Evolutionary conservation across 2,888 invertebrate species (phyloP), one percentile per base, ranked within the genome.

Genomic region (Apotomis betuletana): DNA sequence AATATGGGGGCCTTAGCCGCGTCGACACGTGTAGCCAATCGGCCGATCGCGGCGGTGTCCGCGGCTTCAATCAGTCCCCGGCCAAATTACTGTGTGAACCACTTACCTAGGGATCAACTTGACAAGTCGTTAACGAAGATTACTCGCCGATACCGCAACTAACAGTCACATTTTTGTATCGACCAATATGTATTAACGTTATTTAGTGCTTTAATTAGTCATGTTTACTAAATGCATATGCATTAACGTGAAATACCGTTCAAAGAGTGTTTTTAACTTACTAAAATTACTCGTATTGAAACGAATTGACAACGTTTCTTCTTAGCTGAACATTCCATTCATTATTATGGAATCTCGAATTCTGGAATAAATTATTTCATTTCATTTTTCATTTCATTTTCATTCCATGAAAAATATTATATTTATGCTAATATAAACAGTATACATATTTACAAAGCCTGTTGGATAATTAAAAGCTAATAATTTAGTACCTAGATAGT

Each of bases 21-120:
- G 88, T 86, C 83, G 90, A 91, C 91, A 91, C 83, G 91, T 92
- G 92, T 88, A 86, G 82, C 91, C 84, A 92, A 92, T 92, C 87
- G 83, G 79, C 84, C 79, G 85, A 90, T 90, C 90, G 84, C 80
- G 81, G 86, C 83, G 78, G 79, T 81, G 82, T 81, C 79, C 79
- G 72, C 79, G 79, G 81, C 76, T 83, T 81, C 84, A 86, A 87
- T 85, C 82, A 83, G 80, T 76, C 75, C 75, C 70, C 71, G 75
- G 75, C 77, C 75, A 64, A 73, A 79, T 80, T 81, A 84, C 80
- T 77, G 81, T 64, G 36, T 36, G 15, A 57, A 52, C 54, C 60
- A 62, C 55, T 49, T 15, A 67, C 44, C 60, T 60, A 60, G 9
- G 49, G 36, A 46, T 38, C 36, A 44, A 57, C 55, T 54, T 44